Evolutionary conservation across 2,888 invertebrate species (phyloP), one percentile per base, ranked within the genome.

Genomic region (Volucella inflata): DNA sequence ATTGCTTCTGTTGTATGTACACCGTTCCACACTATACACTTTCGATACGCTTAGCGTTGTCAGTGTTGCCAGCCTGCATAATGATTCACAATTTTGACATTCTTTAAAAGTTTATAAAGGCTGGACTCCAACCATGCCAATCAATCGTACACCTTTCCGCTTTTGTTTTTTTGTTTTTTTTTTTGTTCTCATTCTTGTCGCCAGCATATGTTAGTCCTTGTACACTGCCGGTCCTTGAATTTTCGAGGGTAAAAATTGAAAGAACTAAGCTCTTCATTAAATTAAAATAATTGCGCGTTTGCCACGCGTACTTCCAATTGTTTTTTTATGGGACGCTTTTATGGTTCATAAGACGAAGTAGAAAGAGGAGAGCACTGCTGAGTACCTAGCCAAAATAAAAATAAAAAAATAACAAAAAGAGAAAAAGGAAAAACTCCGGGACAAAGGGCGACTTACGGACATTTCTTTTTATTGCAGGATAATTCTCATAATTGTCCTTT

Each of bases 201-300:
- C 44, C 38, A 81, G 68, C 85, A 85, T 85, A 85, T 85, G 85
- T 81, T 85, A 74, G 81, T 68, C 81, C 72, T 50, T 77, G 75
- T 76, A 38, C 16, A 14, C 36, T 42, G 48, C 40, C 30, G 8
- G 0, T 17, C 12, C 51, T 48, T 40, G 44, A 46, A 42, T 16
- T 62, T 62, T 16, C 36, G 38, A 42, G 62, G 46, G 16, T 9
- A 44, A 68, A 71, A 71, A 85, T 72, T 85, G 55, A 85, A 81
- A 81, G 76, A 55, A 77, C 85, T 87, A 87, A 87, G 87, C 87
- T 78, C 85, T 87, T 87, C 87, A 87, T 87, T 87, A 87, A 87
- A 87, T 87, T 87, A 87, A 87, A 87, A 87, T 87, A 87, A 87
- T 87, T 87, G 87, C 87, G 84, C 74, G 76, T 67, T 87, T 87